Evolutionary conservation across 2,888 invertebrate species (phyloP).

Genomic region (Nebria salina): DNA sequence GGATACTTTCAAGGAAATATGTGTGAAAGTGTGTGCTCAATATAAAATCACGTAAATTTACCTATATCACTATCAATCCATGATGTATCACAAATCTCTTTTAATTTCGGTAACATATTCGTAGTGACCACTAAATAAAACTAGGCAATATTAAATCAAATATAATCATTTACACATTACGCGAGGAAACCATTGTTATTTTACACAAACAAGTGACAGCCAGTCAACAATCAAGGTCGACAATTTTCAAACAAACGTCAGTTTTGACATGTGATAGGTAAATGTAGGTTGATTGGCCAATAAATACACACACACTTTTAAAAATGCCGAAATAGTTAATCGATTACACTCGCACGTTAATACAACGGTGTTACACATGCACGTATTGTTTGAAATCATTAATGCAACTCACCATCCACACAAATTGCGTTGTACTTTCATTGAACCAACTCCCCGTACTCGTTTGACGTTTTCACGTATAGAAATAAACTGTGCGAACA

Average conservation of each 20-base stretch:
- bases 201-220: conserved; percentile 44
- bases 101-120: conserved; percentile 42
- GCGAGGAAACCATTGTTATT: conserved; percentile 44
- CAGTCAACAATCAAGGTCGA: conserved; percentile 43
- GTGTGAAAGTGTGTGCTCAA: conserved; percentile 31
- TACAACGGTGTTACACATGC: not conserved
- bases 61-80: conserved; percentile 38
- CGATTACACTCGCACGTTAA: not conserved
- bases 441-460: conserved; percentile 23
- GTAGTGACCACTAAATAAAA: conserved; percentile 17
- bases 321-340: not conserved
- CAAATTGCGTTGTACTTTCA: conserved; percentile 35
- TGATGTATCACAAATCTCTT: conserved; percentile 18
- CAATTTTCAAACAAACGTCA: conserved; percentile 46
- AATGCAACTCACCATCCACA: conserved; percentile 33
- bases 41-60: conserved; percentile 17
- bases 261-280: conserved; percentile 38
- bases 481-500: not conserved
- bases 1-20: conserved; percentile 33
- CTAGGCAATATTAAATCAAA: conserved; percentile 23
- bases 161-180: conserved; percentile 41
- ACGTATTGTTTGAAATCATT: conserved; percentile 10
- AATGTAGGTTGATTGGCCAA: conserved; percentile 13
- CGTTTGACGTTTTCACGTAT: conserved; percentile 29
- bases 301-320: not conserved